Evolutionary conservation across 2,797 vertebrate species (phyloP).

Genomic region (Poecilia velifera): DNA sequence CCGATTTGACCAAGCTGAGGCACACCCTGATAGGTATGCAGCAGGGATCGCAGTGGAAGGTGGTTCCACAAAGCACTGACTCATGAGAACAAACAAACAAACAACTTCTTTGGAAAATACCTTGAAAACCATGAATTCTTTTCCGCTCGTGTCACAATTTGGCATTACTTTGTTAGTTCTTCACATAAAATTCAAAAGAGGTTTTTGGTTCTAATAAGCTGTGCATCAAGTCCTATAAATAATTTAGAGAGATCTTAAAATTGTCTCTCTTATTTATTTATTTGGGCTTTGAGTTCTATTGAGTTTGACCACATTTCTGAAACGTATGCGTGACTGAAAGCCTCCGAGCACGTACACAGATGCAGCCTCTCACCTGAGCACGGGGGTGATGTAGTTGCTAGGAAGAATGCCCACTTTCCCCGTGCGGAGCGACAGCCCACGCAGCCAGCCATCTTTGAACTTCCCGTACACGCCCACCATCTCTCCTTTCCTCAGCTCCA

Average conservation of each 20-base stretch:
- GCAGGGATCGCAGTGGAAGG: background rate
- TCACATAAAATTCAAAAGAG: background rate
- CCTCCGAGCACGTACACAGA: background rate
- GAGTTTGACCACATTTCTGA: background rate
- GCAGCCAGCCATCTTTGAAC: conserved; percentile 92
- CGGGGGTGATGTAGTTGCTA: conserved; percentile 88
- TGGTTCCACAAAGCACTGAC: background rate
- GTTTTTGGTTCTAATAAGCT: background rate
- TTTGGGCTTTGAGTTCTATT: background rate
- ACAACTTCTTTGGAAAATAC: background rate
- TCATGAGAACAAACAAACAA: background rate
- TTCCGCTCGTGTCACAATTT: background rate
- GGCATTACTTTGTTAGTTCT: background rate
- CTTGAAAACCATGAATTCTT: background rate
- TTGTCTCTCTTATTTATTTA: background rate
- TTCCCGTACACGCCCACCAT: conserved; percentile 92
- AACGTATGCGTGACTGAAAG: background rate
- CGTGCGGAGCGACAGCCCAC: conserved; percentile 90
- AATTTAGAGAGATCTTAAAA: background rate
- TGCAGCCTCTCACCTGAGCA: conserved; percentile 86
- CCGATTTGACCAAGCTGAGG: background rate
- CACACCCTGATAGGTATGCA: background rate
- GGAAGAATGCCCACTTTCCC: conserved; percentile 93
- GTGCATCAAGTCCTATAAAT: background rate
- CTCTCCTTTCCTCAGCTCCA: conserved; percentile 93